Percentiles rank a stretch among this genome's conserved stretches.
phyloP scores from a whole-genome alignment of 2,888 invertebrate species.

The Megastigmus dorsalis region DNA sequence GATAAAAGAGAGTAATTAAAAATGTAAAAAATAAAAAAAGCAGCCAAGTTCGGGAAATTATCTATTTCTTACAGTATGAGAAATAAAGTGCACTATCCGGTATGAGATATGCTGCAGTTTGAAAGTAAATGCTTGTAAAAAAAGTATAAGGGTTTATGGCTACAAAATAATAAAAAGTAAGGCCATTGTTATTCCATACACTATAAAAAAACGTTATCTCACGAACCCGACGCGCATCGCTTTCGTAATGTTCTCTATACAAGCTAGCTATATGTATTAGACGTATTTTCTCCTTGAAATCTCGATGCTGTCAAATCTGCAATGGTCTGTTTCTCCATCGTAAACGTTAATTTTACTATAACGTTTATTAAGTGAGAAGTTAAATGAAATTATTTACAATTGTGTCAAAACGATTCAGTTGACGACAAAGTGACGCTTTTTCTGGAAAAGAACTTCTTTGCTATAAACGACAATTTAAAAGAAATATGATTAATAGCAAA shows the following conservation, averaged over 20 bases:
- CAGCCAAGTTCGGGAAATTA: not conserved
- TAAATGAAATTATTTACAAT: too few species aligned
- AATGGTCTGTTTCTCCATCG: too few species aligned
- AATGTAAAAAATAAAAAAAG: slow-evolving; percentile 2
- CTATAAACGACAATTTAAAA: too few species aligned
- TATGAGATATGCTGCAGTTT: not conserved
- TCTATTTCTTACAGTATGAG: slow-evolving; percentile 13
- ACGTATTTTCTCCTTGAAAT: not conserved
- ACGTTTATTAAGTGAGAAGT: too few species aligned
- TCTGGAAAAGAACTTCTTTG: too few species aligned
- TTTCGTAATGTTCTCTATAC: not conserved
- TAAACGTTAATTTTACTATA: too few species aligned
- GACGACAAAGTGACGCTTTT: too few species aligned
- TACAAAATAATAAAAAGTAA: slow-evolving; percentile 6
- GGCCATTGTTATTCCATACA: slow-evolving; percentile 3
- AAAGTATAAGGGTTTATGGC: slow-evolving; percentile 1
- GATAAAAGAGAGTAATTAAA: slow-evolving; percentile 4
- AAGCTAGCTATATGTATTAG: not conserved
- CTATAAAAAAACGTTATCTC: slow-evolving; percentile 9
- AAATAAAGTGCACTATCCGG: not conserved
- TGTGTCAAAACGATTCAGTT: too few species aligned
- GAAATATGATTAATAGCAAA: too few species aligned
- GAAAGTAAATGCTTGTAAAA: slow-evolving; percentile 7
- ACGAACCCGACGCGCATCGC: not conserved
- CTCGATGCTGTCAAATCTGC: not conserved